Evolutionary conservation across 2,797 vertebrate species (phyloP).

Genomic region (Alcedo quadribrachys): DNA sequence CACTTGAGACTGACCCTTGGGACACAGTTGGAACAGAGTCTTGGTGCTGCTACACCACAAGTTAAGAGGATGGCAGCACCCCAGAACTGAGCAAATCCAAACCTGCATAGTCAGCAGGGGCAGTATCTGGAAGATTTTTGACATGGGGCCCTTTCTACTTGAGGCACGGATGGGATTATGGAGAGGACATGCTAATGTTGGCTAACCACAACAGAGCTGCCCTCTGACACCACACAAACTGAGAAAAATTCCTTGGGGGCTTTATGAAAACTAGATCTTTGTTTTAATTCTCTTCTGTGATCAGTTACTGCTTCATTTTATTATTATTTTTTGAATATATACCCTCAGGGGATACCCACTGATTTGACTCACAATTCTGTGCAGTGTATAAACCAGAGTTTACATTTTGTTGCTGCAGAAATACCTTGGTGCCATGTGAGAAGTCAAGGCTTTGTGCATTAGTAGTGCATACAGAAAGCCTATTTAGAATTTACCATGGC

Average conservation of each 20-base stretch:
- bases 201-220: not conserved
- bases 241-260: not conserved
- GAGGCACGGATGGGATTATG: not conserved
- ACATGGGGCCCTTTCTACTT: not conserved
- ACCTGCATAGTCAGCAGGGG: not conserved
- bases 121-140: not conserved
- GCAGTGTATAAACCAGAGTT: not conserved
- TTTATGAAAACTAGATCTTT: constrained; percentile 11
- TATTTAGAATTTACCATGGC: constrained; percentile 18
- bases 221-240: not conserved
- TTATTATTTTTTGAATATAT: not conserved
- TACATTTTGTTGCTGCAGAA: not conserved
- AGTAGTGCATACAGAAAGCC: not conserved
- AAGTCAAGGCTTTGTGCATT: not conserved
- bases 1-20: not conserved
- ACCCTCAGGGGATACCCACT: not conserved
- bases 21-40: not conserved
- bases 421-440: not conserved
- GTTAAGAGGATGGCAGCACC: not conserved
- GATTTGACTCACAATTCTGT: not conserved
- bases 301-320: not conserved
- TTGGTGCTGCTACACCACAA: not conserved
- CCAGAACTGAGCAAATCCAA: not conserved
- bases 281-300: not conserved
- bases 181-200: not conserved